Conservation (phyloP, 2,797 vertebrate species). For the Cryptoprocta ferox region DNA sequence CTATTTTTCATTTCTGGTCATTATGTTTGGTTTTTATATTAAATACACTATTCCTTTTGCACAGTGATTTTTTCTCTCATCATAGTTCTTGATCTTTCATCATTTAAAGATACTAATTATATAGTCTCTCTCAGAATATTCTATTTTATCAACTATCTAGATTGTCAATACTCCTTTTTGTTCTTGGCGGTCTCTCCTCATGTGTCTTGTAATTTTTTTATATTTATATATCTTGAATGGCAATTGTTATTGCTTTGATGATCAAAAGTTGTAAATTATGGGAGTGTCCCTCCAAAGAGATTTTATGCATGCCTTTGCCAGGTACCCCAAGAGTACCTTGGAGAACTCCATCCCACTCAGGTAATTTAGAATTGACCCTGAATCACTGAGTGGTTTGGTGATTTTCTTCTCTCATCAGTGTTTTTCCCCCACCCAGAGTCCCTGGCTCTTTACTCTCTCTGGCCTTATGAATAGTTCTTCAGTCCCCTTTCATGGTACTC, state of each 20-base stretch:
- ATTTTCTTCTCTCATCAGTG: neutral
- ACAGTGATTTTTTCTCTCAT: neutral
- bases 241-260: neutral
- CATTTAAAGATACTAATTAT: neutral
- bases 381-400: neutral
- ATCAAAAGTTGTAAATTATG: neutral
- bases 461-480: neutral
- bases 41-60: neutral
- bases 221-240: neutral
- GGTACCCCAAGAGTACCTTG: neutral
- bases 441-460: neutral
- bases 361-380: neutral
- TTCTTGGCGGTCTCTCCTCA: neutral
- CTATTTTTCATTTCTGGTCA: neutral
- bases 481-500: neutral
- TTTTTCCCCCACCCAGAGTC: neutral
- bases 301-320: neutral
- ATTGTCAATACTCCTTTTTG: neutral
- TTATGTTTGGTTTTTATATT: neutral
- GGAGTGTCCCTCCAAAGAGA: neutral
- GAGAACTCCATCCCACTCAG: neutral
- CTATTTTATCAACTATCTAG: neutral
- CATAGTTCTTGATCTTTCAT: neutral
- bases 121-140: neutral
- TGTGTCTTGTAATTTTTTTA: neutral